A percentile compares a stretch with the other conserved stretches of the same genome.
Conservation (phyloP, 2,113 vertebrate species). For the Ophthalmolycus amberensis region DNA sequence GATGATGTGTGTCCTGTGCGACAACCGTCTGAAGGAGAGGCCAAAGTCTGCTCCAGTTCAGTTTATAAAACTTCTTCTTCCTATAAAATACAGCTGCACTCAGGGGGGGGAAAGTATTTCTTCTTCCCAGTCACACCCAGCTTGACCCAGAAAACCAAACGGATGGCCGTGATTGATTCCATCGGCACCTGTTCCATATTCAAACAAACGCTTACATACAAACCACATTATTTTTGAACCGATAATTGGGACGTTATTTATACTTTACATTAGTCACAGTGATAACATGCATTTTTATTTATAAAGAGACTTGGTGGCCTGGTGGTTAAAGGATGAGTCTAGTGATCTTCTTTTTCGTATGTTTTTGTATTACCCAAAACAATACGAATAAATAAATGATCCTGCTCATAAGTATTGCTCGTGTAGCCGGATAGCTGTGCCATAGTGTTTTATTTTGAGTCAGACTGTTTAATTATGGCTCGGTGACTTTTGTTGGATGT, state of each 20-base stretch:
- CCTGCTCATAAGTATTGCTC: background rate
- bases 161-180: constrained; percentile 55
- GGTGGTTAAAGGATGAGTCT: background rate
- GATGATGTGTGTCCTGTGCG: constrained; percentile 42
- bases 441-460: background rate
- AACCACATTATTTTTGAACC: constrained; percentile 23
- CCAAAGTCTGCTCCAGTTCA: constrained; percentile 47
- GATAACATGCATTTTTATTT: background rate
- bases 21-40: constrained; percentile 38
- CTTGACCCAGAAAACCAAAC: constrained; percentile 68
- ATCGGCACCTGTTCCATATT: constrained; percentile 64
- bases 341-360: background rate
- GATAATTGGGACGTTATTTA: constrained; percentile 10
- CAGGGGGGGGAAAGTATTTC: constrained; percentile 43
- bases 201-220: constrained; percentile 39
- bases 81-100: constrained; percentile 59
- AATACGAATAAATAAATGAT: background rate
- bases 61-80: constrained; percentile 54
- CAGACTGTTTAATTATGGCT: background rate
- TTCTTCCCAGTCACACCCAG: constrained; percentile 49
- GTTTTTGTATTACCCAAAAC: background rate
- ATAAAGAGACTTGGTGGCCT: background rate
- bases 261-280: constrained; percentile 33
- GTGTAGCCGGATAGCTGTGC: background rate
- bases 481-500: background rate